These are phyloP conservation scores for Rhineura floridana DNA, from an alignment of 2,113 vertebrate genomes.

Conservation along the genomic window DNA sequence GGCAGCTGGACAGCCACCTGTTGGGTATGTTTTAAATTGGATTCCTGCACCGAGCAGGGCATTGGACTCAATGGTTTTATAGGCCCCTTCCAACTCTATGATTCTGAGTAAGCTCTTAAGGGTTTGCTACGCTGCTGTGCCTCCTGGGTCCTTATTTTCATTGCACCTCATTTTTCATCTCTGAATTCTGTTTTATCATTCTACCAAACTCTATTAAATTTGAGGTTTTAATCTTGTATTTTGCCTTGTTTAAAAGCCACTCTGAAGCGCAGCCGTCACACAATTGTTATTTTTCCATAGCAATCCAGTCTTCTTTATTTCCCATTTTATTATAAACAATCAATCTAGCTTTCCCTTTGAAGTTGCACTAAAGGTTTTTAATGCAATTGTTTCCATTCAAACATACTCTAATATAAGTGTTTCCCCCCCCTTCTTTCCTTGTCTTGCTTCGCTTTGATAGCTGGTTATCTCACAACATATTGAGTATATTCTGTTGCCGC, in stretches of 20 bases:
- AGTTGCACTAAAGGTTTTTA: constrained; percentile 15
- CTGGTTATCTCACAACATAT: background rate
- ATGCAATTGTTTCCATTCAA: background rate
- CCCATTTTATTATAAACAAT: constrained; percentile 50
- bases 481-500: constrained; percentile 36
- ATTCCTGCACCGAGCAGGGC: too few relatives aligned
- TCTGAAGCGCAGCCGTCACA: background rate
- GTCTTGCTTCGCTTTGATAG: constrained; percentile 30
- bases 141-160: background rate
- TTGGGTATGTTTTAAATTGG: too few relatives aligned
- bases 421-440: constrained; percentile 21
- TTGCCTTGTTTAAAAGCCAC: background rate
- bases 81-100: background rate
- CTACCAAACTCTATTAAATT: too few relatives aligned
- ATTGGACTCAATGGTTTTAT: background rate
- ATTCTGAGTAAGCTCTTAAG: too few relatives aligned
- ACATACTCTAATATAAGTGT: constrained; percentile 26
- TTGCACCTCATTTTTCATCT: background rate
- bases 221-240: background rate
- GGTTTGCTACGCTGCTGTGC: too few relatives aligned
- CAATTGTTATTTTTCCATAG: background rate
- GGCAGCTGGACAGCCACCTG: too few relatives aligned
- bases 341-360: constrained; percentile 49
- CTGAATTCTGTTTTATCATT: background rate
- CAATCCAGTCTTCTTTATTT: background rate